A percentile compares a stretch with the other conserved stretches of the same genome.
phyloP scores from a whole-genome alignment of 2,888 invertebrate species.

The Eristalis intricaria region DNA sequence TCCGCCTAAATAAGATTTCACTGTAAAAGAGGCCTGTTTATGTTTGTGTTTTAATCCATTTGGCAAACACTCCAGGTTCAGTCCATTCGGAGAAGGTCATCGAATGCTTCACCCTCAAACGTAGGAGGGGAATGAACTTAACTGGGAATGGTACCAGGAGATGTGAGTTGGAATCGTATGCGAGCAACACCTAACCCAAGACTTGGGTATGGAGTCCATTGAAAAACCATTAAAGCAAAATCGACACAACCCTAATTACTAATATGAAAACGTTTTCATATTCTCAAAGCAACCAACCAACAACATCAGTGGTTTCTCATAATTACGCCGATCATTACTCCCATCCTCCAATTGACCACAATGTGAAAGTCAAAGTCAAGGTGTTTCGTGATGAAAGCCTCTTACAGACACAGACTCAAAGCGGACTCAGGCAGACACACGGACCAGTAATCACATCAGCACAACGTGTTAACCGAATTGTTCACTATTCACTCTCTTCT shows the following conservation, averaged over 20 bases:
- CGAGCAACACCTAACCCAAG: not conserved
- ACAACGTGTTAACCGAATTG: conserved; percentile 36
- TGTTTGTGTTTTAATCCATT: too few species aligned
- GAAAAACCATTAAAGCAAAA: not conserved
- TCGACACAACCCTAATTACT: not conserved
- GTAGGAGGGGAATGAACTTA: too few species aligned
- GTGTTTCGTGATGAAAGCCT: conserved; percentile 49
- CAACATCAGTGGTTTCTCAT: conserved; percentile 9
- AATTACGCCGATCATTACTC: conserved; percentile 12
- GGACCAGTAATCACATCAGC: conserved; percentile 12
- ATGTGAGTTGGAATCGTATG: not conserved
- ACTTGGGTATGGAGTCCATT: not conserved
- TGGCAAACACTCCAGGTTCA: too few species aligned
- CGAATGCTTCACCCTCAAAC: too few species aligned
- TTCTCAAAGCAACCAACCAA: not conserved
- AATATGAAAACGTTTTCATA: not conserved
- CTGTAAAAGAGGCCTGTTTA: too few species aligned
- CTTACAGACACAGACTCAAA: not conserved
- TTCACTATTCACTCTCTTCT: not conserved
- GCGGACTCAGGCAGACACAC: not conserved
- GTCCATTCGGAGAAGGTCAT: too few species aligned
- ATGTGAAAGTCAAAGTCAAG: conserved; percentile 70
- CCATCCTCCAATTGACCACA: conserved; percentile 38
- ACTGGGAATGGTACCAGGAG: too few species aligned
- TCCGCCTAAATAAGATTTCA: too few species aligned